Percentiles rank a stretch among this genome's conserved stretches.
These are phyloP conservation scores for Euura lappo DNA, from an alignment of 1,140 invertebrate genomes.

Conservation along the genomic window DNA sequence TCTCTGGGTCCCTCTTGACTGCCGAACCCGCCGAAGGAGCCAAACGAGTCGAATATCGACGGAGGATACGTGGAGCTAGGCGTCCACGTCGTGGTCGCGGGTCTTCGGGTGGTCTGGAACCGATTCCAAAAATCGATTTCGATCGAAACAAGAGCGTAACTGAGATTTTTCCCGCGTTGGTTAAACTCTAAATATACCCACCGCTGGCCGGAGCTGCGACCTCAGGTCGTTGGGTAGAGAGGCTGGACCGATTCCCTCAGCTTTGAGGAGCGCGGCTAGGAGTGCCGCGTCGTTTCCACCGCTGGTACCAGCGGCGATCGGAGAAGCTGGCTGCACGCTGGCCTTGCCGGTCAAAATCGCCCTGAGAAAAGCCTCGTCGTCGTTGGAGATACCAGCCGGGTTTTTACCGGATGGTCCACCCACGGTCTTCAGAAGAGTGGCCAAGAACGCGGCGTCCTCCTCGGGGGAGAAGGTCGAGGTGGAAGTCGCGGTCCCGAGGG, in stretches of 20 bases:
- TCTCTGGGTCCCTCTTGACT: slow-evolving; percentile 5
- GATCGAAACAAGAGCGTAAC: too few relatives aligned
- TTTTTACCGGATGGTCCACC: slow-evolving; percentile 18
- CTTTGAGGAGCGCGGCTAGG: slow-evolving; percentile 70
- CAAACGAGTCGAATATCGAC: slow-evolving; percentile 43
- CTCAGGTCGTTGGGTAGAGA: slow-evolving; percentile 62
- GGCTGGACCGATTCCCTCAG: slow-evolving; percentile 70
- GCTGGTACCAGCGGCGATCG: slow-evolving; percentile 10
- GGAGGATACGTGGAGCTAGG: slow-evolving; percentile 56
- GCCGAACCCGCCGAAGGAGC: neutral
- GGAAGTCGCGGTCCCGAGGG: slow-evolving; percentile 31
- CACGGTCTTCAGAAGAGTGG: slow-evolving; percentile 38
- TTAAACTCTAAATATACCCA: too few relatives aligned
- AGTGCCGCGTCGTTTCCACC: slow-evolving; percentile 69
- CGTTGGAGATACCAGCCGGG: slow-evolving; percentile 18
- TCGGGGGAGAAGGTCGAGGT: slow-evolving; percentile 47
- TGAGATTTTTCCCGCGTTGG: neutral
- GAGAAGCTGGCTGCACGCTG: slow-evolving; percentile 24
- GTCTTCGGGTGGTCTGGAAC: slow-evolving; percentile 33
- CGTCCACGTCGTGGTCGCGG: slow-evolving; percentile 32
- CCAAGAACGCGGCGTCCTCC: slow-evolving; percentile 51
- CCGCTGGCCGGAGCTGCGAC: slow-evolving; percentile 55
- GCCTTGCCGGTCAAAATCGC: slow-evolving; percentile 39
- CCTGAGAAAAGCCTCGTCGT: slow-evolving; percentile 50
- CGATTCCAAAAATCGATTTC: too few relatives aligned